Base-by-base conservation (phyloP, 2,113 vertebrate genomes). In the Mastomys coucha region DNA sequence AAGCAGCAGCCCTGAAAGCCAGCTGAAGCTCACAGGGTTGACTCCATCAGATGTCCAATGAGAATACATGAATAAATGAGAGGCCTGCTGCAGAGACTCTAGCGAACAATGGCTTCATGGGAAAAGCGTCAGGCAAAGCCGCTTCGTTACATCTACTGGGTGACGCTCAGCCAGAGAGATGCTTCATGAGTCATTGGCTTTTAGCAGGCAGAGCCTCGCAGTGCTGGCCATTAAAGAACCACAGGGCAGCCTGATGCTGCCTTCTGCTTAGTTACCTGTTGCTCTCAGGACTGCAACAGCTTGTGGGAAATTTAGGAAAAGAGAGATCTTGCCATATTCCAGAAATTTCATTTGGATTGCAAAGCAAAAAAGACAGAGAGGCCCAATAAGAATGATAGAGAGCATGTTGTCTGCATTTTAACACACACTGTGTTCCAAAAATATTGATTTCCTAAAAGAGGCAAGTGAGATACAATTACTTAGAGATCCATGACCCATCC, bases 301-400 rank as follows among this genome's bases (percentile, higher is more conserved):
- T 97, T 94, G 98, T 98, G 98, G 97, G 98, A 96, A 91, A 98
- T 97, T 98, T 98, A 98, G 98, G 98, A 96, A 98, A 98, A 98
- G 98, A 97, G 98, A 98, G 97, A 97, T 98, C 98, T 98, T 98
- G 98, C 98, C 98, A 98, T 98, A 98, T 98, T 98, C 98, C 99
- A 99, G 98, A 98, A 98, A 99, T 89, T 98, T 99, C 98, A 99
- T 98, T 98, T 97, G 98, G 98, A 95, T 98, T 97, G 99, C 98
- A 98, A 99, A 99, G 98, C 97, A 98, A 98, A 98, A 98, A 97
- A 98, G 98, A 98, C 97, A 8, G 98, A 98, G 97, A 98, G 97
- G 98, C 98, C 99, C 98, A 94, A 86, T 98, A 98, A 98, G 99
- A 98, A 98, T 1, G 96, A 98, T 95, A 98, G 97, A 98, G 98